Conservation (phyloP, 92 coral and sea anemone species). For the Virgularia gustaviana region DNA sequence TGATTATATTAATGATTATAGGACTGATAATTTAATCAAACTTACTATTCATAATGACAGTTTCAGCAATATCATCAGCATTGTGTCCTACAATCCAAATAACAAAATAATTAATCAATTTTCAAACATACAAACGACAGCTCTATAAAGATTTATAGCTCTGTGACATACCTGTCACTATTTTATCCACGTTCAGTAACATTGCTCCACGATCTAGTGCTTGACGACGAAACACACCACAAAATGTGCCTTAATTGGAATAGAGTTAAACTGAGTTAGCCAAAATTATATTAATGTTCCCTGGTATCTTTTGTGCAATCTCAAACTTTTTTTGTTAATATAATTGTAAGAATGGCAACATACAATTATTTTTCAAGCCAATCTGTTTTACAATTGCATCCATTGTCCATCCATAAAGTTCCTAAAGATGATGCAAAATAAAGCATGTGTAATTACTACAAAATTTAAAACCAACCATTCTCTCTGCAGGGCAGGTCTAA, state of each 20-base stretch:
- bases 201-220: constrained; percentile 98
- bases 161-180: constrained; percentile 77
- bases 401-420: constrained; percentile 99
- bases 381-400: constrained; percentile 95
- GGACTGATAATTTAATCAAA: background rate
- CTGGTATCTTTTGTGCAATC: too few species aligned
- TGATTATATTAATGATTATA: background rate
- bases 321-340: too few species aligned
- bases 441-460: too few species aligned
- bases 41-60: constrained; percentile 97
- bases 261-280: too few species aligned
- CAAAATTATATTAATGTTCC: too few species aligned
- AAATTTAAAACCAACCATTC: background rate
- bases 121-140: background rate
- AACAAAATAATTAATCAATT: background rate
- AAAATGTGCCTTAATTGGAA: constrained; percentile 76
- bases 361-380: constrained; percentile 93
- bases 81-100: constrained; percentile 66
- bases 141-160: background rate
- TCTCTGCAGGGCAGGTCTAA: too few species aligned
- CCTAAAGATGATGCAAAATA: constrained; percentile 43
- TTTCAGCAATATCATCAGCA: constrained; percentile 98
- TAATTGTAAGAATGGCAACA: constrained; percentile 32
- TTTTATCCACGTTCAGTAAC: constrained; percentile 83
- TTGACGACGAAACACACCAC: constrained; percentile 96